Base-by-base conservation (phyloP, 1,140 invertebrate species). In the Pinna nobilis region DNA sequence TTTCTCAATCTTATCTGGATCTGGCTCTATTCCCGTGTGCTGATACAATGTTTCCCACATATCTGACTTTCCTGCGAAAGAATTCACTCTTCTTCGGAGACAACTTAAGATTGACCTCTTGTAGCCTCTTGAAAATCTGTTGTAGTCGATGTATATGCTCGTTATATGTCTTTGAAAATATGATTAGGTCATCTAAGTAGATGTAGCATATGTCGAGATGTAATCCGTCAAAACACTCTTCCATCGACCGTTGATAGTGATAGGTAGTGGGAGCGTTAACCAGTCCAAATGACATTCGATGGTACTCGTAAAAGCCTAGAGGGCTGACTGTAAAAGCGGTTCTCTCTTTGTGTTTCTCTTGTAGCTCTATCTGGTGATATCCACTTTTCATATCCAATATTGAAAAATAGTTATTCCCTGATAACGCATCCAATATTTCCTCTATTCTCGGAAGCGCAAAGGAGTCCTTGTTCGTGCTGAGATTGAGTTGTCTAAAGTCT, bases 331-430 rank as follows among this genome's bases (percentile, higher is more conserved):
- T 74, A 55, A 76, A 73, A 1, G 77, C 74, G 28, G 77, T 73
- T 55, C 64, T 69, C 18, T 76, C 55, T 32, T 60, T 68, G 30
- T 70, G 60, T 11, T 53, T 49, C 63, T 68, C 70, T n/a, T 85
- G 59, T 5, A 91, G 67, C 32, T 68, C 61, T 0, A 90, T 71
- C 64, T 90, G 90, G 84, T 86, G 82, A 59, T 79, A 88, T 1
- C 84, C 85, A 1, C 28, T 37, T 20, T 55, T 57, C 37, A 37
- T 25, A 39, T 53, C 51, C 1, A 53, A 23, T 0, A 68, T 30
- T 37, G 35, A 57, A 41, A 68, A 57, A n/a, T 37, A 60, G 35
- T 60, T 60, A 33, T 60, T 60, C 11, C 35, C 57, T 37, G 57
- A 5, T 23, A 60, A 28, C 1, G 35, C 30, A 60, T 60, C 57